phyloP scores from a whole-genome alignment of 2,888 invertebrate species.

The Glaucopsyche alexis region DNA sequence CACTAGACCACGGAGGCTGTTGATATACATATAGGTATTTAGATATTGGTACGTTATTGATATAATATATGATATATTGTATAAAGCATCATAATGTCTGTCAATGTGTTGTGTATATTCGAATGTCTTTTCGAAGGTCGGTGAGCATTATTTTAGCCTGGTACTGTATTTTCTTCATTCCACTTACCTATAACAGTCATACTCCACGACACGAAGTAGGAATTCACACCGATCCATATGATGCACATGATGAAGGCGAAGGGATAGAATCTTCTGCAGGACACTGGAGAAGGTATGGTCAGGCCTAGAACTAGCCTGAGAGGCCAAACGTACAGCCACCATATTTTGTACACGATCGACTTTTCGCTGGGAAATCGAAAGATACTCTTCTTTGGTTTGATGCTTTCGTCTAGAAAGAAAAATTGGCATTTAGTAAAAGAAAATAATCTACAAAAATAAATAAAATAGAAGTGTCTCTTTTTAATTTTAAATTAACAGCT shows the following conservation, averaged over 20 bases:
- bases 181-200: constrained; percentile 88
- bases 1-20: too few species aligned
- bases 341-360: constrained; percentile 58
- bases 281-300: constrained; percentile 86
- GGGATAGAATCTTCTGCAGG: constrained; percentile 83
- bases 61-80: too few species aligned
- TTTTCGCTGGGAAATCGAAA: constrained; percentile 68
- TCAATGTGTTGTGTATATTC: too few species aligned
- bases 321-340: constrained; percentile 88
- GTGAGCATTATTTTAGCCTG: too few species aligned
- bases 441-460: too few species aligned
- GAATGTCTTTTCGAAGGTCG: too few species aligned
- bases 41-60: too few species aligned
- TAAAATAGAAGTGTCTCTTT: too few species aligned
- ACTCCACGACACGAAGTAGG: constrained; percentile 96
- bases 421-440: constrained; percentile 31
- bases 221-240: constrained; percentile 90
- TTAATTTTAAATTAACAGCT: too few species aligned
- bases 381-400: constrained; percentile 56
- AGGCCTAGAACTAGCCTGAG: constrained; percentile 82
- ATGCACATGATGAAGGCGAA: constrained; percentile 92
- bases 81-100: too few species aligned
- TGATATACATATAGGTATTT: too few species aligned
- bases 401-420: constrained; percentile 39
- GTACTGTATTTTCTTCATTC: too few species aligned